These are phyloP conservation scores for Rotaria macrura DNA, from an alignment of 2,888 invertebrate genomes.

Conservation along the genomic window DNA sequence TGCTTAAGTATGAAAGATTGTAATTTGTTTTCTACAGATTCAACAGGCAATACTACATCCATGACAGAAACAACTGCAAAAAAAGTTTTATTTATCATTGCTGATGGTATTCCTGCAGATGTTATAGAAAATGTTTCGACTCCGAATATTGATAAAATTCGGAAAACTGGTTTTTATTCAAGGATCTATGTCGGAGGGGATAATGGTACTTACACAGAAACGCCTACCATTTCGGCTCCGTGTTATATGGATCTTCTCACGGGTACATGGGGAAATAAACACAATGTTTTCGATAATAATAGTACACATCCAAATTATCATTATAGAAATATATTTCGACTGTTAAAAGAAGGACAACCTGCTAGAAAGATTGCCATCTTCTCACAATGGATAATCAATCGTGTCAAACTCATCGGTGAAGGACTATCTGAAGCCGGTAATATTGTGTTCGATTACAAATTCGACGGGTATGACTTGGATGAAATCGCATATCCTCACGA, in stretches of 20 bases:
- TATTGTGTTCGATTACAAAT: not conserved
- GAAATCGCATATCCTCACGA: not conserved
- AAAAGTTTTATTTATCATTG: not conserved
- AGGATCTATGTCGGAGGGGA: not conserved
- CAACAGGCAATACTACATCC: too few species aligned
- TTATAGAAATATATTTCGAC: conserved; percentile 6
- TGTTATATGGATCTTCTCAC: not conserved
- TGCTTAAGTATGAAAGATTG: too few species aligned
- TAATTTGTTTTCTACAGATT: too few species aligned
- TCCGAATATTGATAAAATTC: not conserved
- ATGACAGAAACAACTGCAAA: too few species aligned
- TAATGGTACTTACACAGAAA: not conserved
- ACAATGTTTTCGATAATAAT: not conserved
- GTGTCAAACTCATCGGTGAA: not conserved
- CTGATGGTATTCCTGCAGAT: not conserved
- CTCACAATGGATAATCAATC: not conserved
- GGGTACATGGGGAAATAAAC: not conserved
- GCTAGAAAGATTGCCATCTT: not conserved
- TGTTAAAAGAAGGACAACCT: not conserved
- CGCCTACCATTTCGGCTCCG: not conserved
- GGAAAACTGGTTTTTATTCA: not conserved
- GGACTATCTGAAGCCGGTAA: not conserved
- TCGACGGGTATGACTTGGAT: not conserved
- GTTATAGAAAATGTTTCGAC: not conserved
- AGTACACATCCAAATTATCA: not conserved